These are phyloP conservation scores for Leucoma salicis DNA, from an alignment of 2,888 invertebrate species.

Conservation along the genomic window DNA sequence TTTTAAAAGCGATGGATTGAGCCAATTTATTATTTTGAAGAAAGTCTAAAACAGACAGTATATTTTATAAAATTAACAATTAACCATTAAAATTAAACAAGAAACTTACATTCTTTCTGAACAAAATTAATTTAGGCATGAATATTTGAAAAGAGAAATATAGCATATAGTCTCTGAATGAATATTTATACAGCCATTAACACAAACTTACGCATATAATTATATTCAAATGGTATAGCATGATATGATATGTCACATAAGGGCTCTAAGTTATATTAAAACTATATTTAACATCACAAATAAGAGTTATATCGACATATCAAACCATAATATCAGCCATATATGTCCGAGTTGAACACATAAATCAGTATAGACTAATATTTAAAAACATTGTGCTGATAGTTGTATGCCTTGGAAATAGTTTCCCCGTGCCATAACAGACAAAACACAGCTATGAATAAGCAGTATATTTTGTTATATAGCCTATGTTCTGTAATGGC, in stretches of 20 bases:
- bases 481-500: neutral
- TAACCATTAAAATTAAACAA: too few relatives aligned
- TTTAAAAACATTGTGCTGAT: constrained; percentile 25
- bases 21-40: too few relatives aligned
- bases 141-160: too few relatives aligned
- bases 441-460: constrained; percentile 2
- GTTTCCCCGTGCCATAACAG: constrained; percentile 7
- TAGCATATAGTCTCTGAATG: too few relatives aligned
- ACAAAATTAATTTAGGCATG: too few relatives aligned
- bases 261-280: neutral
- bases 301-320: neutral
- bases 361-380: constrained; percentile 27
- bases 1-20: too few relatives aligned
- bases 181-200: too few relatives aligned
- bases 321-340: constrained; percentile 12
- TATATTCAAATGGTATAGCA: neutral
- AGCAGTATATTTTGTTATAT: neutral
- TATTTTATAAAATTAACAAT: too few relatives aligned
- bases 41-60: too few relatives aligned
- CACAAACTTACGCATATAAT: neutral
- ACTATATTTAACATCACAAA: neutral
- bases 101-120: too few relatives aligned
- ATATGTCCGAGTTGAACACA: constrained; percentile 10
- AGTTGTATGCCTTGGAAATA: constrained; percentile 25
- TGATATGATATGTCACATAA: neutral